Base-by-base conservation (phyloP, 2,797 vertebrate species). In the Acanthornis magna region DNA sequence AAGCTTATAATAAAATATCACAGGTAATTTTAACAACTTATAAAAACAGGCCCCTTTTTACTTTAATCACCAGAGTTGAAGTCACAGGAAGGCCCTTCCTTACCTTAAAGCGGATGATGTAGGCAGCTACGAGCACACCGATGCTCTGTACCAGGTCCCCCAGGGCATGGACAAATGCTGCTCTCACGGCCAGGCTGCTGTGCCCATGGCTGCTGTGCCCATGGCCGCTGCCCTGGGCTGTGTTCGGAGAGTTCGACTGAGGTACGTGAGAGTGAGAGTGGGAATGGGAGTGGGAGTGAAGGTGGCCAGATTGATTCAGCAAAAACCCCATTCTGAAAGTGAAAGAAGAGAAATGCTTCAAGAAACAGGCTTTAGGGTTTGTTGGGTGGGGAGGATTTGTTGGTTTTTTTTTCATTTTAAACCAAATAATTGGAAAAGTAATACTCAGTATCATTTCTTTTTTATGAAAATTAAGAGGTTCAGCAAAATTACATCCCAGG, bases 51-150 rank as follows among this genome's bases (percentile, higher is more conserved):
- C 9, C 29, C 9, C 19, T 67, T 77, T 66, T 78, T 36, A 40
- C 73, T 76, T 51, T 36, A 60, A 63, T 26, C 53, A 60, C 16
- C 1, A 0, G 27, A 70, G 30, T 2, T 74, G 29, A 57, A 67
- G 53, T 18, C 10, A 5, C 38, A 82, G 40, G 36, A 48, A 7
- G 45, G 51, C 51, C 36, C 7, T 10, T 20, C 36, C 93, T 45
- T 95, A 99, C 99, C 99, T 99, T 99, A 67, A 99, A 99, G 81
- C 99, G 98, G 95, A 99, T 98, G 76, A 99, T 97, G 93, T 99
- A 99, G 2, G 99, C 99, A 27, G 99, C 99, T 26, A 99, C 98
- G 4, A 99, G 98, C 51, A 99, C 99, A 6, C 99, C 99, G 3
- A 99, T 96, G 42, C 99, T 99, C 96, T 99, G 99, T 3, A 99